Conservation (phyloP, 1,140 invertebrate genomes). For the Teleopsis dalmanni region DNA sequence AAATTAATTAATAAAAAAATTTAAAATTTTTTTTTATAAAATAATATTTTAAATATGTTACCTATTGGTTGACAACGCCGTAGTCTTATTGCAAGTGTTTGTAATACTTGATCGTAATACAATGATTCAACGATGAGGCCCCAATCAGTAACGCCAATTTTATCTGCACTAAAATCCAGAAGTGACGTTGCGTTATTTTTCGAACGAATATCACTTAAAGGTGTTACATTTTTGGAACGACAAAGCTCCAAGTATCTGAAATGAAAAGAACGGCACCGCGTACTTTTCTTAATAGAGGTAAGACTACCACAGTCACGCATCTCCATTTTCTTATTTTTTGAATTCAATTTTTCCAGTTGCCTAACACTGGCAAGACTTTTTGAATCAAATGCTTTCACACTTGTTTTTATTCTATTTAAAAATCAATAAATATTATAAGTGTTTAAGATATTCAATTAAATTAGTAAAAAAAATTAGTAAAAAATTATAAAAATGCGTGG, state of each 20-base stretch:
- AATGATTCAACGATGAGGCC: slow-evolving; percentile 52
- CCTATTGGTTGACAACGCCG: slow-evolving; percentile 33
- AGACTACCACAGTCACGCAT: slow-evolving; percentile 8
- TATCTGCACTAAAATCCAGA: slow-evolving; percentile 54
- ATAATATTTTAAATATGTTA: not conserved
- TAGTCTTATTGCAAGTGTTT: slow-evolving; percentile 46
- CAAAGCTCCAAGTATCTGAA: slow-evolving; percentile 39
- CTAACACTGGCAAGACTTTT: too few species aligned
- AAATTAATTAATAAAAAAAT: not conserved
- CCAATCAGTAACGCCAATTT: slow-evolving; percentile 58
- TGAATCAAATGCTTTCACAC: too few species aligned
- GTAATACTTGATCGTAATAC: slow-evolving; percentile 50
- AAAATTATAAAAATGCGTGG: too few species aligned
- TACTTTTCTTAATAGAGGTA: slow-evolving; percentile 9
- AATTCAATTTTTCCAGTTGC: too few species aligned
- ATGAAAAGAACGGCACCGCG: slow-evolving; percentile 34
- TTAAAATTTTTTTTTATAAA: not conserved
- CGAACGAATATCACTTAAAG: slow-evolving; percentile 28
- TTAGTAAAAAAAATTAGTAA: too few species aligned
- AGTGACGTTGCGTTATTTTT: slow-evolving; percentile 43
- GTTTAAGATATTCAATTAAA: too few species aligned
- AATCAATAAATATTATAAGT: too few species aligned
- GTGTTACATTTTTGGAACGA: slow-evolving; percentile 33
- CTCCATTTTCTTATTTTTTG: slow-evolving; percentile 11
- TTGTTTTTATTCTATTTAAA: too few species aligned